phyloP scores from a whole-genome alignment of 2,888 invertebrate species.

The Anodontia alba region DNA sequence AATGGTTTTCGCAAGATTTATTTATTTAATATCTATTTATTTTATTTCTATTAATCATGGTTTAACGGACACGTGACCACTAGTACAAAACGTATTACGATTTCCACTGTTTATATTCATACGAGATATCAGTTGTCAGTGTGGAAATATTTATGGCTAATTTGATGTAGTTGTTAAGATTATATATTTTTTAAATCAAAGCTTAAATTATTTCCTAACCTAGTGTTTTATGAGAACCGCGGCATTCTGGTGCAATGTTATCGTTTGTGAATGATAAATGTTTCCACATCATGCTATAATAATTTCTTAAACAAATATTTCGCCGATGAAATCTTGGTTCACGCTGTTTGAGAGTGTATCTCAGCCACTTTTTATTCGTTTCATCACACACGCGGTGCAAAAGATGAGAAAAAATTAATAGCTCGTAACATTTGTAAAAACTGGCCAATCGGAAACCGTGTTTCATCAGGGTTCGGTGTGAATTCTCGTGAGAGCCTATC shows the following conservation, averaged over 20 bases:
- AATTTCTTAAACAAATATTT: constrained; percentile 14
- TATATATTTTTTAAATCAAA: constrained; percentile 6
- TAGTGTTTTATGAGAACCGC: constrained; percentile 7
- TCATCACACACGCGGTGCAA: constrained; percentile 27
- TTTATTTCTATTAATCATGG: too few species aligned
- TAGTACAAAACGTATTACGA: too few species aligned
- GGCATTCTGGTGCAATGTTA: constrained; percentile 13
- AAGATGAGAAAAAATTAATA: constrained; percentile 43
- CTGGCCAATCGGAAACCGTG: constrained; percentile 46
- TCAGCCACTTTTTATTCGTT: constrained; percentile 18
- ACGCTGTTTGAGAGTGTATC: neutral
- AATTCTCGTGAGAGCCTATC: constrained; percentile 52
- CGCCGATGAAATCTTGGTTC: constrained; percentile 7
- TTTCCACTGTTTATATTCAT: too few species aligned
- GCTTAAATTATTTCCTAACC: neutral
- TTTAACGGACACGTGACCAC: too few species aligned
- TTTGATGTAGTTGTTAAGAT: neutral
- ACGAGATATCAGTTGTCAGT: too few species aligned
- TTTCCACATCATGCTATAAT: constrained; percentile 8
- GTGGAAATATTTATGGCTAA: neutral
- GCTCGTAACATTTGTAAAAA: constrained; percentile 45
- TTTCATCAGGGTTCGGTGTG: constrained; percentile 51
- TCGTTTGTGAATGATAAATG: constrained; percentile 8
- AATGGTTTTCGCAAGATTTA: too few species aligned
- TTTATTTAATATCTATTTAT: too few species aligned